Percentiles rank a stretch among this genome's conserved stretches.
These are phyloP conservation scores for Timema cristinae DNA, from an alignment of 2,888 invertebrate species.

Conservation along the genomic window DNA sequence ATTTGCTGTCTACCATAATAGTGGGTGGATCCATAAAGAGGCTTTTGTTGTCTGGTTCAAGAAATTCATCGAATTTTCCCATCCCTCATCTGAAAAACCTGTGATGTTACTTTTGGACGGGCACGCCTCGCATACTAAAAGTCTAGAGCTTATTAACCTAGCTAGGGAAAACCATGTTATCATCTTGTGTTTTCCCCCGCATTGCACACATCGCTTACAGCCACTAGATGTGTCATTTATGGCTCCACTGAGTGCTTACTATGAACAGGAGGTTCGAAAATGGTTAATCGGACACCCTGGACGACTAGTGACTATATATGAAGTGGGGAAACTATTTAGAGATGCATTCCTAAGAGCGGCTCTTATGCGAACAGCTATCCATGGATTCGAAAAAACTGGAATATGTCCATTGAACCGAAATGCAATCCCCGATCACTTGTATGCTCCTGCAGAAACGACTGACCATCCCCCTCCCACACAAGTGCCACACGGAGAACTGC, in stretches of 20 bases:
- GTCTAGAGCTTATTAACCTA: constrained; percentile 1
- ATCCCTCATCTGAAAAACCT: constrained; percentile 20
- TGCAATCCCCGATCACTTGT: no score
- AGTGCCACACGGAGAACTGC: no score
- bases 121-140: constrained; percentile 3
- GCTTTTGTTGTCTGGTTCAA: not conserved
- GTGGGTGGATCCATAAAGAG: constrained; percentile 31
- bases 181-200: not conserved
- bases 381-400: not conserved
- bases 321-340: not conserved
- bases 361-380: not conserved
- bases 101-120: not conserved
- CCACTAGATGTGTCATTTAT: constrained; percentile 3
- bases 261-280: constrained; percentile 8
- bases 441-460: no score
- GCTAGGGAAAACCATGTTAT: constrained; percentile 5
- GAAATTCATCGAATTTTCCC: constrained; percentile 18
- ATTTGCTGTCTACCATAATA: constrained; percentile 26
- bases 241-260: not conserved
- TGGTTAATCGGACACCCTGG: constrained; percentile 1
- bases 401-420: not conserved
- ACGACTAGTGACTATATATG: constrained; percentile 7
- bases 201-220: constrained; percentile 9
- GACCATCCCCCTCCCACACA: no score
- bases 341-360: not conserved